Conservation (phyloP, 2,113 vertebrate species). For the Pteronura brasiliensis region DNA sequence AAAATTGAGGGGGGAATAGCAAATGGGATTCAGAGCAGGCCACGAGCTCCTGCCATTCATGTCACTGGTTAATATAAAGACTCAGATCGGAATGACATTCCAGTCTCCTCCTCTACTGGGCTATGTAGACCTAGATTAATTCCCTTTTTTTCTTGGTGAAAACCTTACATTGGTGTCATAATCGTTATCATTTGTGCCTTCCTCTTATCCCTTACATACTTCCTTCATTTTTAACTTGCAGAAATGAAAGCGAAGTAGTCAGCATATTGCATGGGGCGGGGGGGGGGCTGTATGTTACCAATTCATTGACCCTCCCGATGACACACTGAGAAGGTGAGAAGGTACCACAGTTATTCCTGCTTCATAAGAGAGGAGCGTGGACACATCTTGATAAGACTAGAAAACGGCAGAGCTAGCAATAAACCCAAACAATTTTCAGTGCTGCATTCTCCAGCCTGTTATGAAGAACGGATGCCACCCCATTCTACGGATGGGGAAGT, state of each 20-base stretch:
- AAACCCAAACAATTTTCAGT: background rate
- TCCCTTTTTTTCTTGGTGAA: background rate
- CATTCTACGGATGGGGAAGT: background rate
- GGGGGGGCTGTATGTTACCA: background rate
- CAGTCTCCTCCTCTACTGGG: background rate
- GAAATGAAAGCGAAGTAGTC: background rate
- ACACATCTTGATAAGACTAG: background rate
- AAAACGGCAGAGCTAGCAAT: background rate
- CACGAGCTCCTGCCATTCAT: background rate
- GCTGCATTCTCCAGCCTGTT: background rate
- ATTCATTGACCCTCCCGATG: too few species aligned
- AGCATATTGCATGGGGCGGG: fast-evolving
- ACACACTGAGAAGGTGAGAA: background rate
- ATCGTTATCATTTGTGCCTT: background rate
- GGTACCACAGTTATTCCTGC: fast-evolving
- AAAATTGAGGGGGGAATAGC: background rate
- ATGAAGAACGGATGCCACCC: background rate
- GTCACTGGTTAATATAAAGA: background rate
- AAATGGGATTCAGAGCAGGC: background rate
- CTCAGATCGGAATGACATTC: background rate
- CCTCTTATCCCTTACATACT: background rate
- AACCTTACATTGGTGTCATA: background rate
- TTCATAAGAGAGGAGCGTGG: background rate
- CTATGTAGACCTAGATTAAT: background rate
- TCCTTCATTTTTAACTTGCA: background rate